These are phyloP conservation scores for Blomia tropicalis DNA, from an alignment of 2,888 invertebrate species.

Conservation along the genomic window DNA sequence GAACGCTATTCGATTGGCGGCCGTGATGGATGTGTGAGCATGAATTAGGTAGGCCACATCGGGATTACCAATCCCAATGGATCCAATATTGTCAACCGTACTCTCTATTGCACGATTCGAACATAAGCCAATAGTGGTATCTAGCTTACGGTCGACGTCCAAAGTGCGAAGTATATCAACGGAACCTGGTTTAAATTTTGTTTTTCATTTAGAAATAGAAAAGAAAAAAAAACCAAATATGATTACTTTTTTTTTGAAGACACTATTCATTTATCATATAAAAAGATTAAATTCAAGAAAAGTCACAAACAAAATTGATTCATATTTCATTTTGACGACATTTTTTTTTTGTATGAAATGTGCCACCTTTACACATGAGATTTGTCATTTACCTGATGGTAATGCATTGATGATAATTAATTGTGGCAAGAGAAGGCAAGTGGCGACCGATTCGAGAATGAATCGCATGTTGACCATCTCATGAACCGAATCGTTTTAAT, in stretches of 20 bases:
- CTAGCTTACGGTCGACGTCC: not conserved
- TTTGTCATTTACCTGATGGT: not conserved
- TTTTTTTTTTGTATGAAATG: too few relatives aligned
- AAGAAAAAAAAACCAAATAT: too few relatives aligned
- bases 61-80: not conserved
- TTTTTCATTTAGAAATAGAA: too few relatives aligned
- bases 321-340: too few relatives aligned
- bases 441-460: too few relatives aligned
- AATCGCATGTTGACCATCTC: too few relatives aligned
- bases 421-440: not conserved
- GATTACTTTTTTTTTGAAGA: too few relatives aligned
- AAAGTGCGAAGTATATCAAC: not conserved
- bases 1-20: not conserved
- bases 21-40: not conserved
- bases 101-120: not conserved
- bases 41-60: slow-evolving; percentile 12
- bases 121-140: not conserved
- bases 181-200: not conserved
- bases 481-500: too few relatives aligned
- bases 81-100: not conserved
- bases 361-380: too few relatives aligned
- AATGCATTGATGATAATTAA: not conserved
- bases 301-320: too few relatives aligned
- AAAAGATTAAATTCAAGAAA: too few relatives aligned
- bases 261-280: too few relatives aligned